Evolutionary conservation across 2,888 invertebrate genomes (phyloP), one percentile per base, ranked within the genome.

Genomic region (Gonocerus acuteangulatus): DNA sequence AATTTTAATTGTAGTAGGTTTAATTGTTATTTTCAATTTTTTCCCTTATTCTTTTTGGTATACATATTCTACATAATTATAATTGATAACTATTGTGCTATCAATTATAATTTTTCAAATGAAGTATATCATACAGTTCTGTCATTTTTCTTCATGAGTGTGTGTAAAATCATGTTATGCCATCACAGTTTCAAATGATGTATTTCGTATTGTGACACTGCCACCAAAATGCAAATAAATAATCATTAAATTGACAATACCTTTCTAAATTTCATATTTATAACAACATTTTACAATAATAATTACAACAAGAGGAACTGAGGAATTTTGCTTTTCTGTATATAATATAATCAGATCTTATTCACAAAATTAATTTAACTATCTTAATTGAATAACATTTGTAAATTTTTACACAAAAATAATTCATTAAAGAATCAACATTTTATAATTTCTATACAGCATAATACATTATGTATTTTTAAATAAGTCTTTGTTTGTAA

Each of bases 371-470:
- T 51, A 51, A 36, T 51, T 51, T 51, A 32, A 27, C 51, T 51
- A 51, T 51, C 27, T 18, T 51, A 51, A 51, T 51, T 19, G 34
- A 36, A 34, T 51, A 51, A 51, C 51, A 51, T 51, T 51, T 23
- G 48, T 48, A 27, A 48, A 15, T 22, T 27, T 48, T 51, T 51
- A 19, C 34, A 51, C 18, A 51, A 51, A 51, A 51, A 51, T 51
- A 51, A 51, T 51, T 51, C 51, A 19, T 51, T 51, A 51, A 19
- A 51, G 51, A 51, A 51, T 51, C 51, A 51, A 51, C 51, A 51
- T 19, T 51, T 51, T 34, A 51, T 34, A 51, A 19, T 15, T 19
- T 34, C 51, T 51, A 51, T 51, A 51, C 51, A 36, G 18, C 18
- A 18, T 42, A 15, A 42, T 15, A 27, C 34, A 19, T 51, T 51